Base-by-base conservation (phyloP, 2,888 invertebrate genomes). In the Drosophila atripex region DNA sequence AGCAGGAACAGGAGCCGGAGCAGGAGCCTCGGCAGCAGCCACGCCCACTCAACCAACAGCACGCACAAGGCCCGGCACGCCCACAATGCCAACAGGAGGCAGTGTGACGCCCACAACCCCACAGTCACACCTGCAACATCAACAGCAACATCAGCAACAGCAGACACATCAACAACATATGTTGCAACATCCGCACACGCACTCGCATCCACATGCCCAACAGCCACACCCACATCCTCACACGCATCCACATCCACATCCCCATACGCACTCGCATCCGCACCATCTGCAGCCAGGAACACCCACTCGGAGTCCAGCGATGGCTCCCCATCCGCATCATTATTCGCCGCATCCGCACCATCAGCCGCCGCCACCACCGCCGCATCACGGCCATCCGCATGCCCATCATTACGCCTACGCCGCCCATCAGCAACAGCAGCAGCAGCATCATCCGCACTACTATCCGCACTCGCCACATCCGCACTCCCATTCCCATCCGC, bases 31-130 rank as follows among this genome's bases (percentile, higher is more conserved):
- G n/a, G n/a, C n/a, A n/a, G 54, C 39, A 65, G 59, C 21, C 8
- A 61, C 71, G 32, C 60, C 63, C 35, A 49, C 59, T 16, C 66
- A 32, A 18, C 1, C 23, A 23, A 14, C 25, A 35, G 43, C 61
- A 57, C 80, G 77, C 71, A 70, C 79, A 71, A 65, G 80, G 23
- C 80, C 80, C 4, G 78, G 61, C 46, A 86, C 82, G 46, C 82
- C 87, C 49, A 75, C 76, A 61, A 75, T 80, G 52, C 68, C 80
- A 30, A 43, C 43, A n/a, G 60, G 45, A 35, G 52, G 28, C 50
- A 38, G 51, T 35, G 52, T 50, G 18, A 41, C 66, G 46, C 68
- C 74, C 54, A 60, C 68, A 50, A 60, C 84, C 21, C 66, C 73
- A 39, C 77, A 56, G 25, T 76, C 66, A 23, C 77, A 71, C 50